Evolutionary conservation across 1,140 invertebrate species (phyloP).

Genomic region (Campoletis sonorensis): DNA sequence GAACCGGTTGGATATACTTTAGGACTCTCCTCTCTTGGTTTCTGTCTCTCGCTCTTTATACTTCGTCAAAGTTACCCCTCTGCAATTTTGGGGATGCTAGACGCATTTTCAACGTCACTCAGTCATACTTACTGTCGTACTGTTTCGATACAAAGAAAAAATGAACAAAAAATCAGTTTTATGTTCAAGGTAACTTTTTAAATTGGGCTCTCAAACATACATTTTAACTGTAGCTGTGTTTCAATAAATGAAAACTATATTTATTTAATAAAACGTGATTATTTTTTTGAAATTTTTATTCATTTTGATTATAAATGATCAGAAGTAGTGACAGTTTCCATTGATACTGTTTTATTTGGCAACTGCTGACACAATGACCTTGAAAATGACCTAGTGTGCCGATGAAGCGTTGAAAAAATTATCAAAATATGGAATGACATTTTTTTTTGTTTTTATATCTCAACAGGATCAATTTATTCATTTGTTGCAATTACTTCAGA

Average conservation of each 20-base stretch:
- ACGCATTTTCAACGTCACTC: not conserved
- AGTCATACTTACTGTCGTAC: not conserved
- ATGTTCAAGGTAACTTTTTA: not conserved
- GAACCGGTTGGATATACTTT: slow-evolving; percentile 74
- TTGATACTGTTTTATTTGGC: too few relatives aligned
- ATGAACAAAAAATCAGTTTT: not conserved
- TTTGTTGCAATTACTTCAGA: not conserved
- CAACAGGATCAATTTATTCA: not conserved
- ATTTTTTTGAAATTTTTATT: too few relatives aligned
- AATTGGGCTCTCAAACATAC: too few relatives aligned
- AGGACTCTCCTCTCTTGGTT: slow-evolving; percentile 44
- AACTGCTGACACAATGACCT: too few relatives aligned
- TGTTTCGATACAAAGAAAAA: not conserved
- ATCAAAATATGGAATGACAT: too few relatives aligned
- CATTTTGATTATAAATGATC: too few relatives aligned
- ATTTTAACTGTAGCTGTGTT: too few relatives aligned
- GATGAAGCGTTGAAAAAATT: too few relatives aligned
- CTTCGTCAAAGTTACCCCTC: slow-evolving; percentile 43
- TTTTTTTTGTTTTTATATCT: not conserved
- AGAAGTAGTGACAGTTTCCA: too few relatives aligned
- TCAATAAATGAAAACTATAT: too few relatives aligned
- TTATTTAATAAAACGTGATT: too few relatives aligned
- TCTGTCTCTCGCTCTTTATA: slow-evolving; percentile 18
- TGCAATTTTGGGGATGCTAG: not conserved
- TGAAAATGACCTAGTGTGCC: too few relatives aligned